Conservation (phyloP, 2,113 vertebrate species). For the Setophaga petechia region DNA sequence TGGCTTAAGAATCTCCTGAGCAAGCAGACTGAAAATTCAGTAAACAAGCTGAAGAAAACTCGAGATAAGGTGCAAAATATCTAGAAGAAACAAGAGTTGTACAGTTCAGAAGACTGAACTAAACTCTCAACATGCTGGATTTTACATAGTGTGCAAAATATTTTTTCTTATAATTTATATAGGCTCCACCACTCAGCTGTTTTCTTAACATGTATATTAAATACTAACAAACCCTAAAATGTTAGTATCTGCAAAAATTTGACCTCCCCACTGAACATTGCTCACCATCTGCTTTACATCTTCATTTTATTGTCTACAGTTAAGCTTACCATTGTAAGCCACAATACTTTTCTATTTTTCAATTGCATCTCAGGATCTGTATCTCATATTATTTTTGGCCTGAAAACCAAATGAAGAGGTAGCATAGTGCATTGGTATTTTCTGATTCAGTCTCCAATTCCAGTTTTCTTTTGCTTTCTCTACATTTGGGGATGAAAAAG, state of each 20-base stretch:
- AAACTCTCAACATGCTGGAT: slow-evolving; percentile 7
- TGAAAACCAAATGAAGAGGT: neutral
- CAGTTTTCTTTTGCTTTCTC: neutral
- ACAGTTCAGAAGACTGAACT: slow-evolving; percentile 2
- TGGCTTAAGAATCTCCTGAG: slow-evolving; percentile 61
- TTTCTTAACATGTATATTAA: neutral
- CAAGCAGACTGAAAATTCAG: slow-evolving; percentile 57
- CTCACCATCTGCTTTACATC: neutral
- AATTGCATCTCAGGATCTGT: neutral
- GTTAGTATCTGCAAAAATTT: neutral
- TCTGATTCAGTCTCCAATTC: neutral
- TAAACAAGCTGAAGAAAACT: slow-evolving; percentile 58
- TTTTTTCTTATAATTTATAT: neutral
- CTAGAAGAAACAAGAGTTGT: slow-evolving; percentile 30
- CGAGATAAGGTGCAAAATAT: slow-evolving; percentile 50
- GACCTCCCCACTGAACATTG: neutral
- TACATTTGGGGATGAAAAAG: neutral
- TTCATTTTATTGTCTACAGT: neutral
- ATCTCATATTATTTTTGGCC: neutral
- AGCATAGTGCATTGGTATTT: neutral
- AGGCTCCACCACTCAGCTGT: neutral
- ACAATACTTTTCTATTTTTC: neutral
- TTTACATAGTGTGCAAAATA: neutral
- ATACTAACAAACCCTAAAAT: neutral
- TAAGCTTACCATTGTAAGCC: neutral